Base-by-base conservation (phyloP, 2,888 invertebrate genomes). In the Orthosia gothica region DNA sequence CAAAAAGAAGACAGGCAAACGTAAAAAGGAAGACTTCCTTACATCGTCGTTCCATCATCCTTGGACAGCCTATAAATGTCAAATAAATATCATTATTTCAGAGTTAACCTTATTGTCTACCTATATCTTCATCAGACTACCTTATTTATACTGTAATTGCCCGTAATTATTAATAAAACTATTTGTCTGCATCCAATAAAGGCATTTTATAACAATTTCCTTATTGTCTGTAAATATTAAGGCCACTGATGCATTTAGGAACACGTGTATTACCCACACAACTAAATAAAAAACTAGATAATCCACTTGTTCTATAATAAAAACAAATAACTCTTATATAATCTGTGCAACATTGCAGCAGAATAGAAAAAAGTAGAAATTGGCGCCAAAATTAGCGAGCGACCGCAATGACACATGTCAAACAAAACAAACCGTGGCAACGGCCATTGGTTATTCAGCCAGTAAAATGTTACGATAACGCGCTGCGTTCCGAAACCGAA, bases 391-490 rank as follows among this genome's bases (percentile, higher is more conserved):
- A 81, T 85, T 80, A 76, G 85, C 84, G 63, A 76, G 83, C 83
- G 61, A 71, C 62, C 57, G 63, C 84, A 74, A 84, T 88, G 87
- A 88, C 89, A 89, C 75, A 71, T 84, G 88, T 83, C 85, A 85
- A 85, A 87, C 85, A 83, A 89, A 84, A 71, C 86, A 88, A 89
- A 89, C 88, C 80, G 85, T 87, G 91, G 89, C 90, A 89, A 91
- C 81, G 84, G 83, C 70, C 91, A 94, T 94, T 94, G 90, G 84
- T 88, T 93, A 96, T 96, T 94, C 95, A 91, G 88, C 89, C 91
- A 83, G 90, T 91, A 88, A 77, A 91, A 84, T 91, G 89, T 95
- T 95, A 93, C 95, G 92, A 91, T 94, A 93, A 89, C 64, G 45
- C 76, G 85, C 32, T 83, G 76, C 82, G 84, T 89, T 87, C 91